Evolutionary conservation across 2,797 vertebrate species (phyloP), one percentile per base, ranked within the genome.

Genomic region (Gymnodraco acuticeps): DNA sequence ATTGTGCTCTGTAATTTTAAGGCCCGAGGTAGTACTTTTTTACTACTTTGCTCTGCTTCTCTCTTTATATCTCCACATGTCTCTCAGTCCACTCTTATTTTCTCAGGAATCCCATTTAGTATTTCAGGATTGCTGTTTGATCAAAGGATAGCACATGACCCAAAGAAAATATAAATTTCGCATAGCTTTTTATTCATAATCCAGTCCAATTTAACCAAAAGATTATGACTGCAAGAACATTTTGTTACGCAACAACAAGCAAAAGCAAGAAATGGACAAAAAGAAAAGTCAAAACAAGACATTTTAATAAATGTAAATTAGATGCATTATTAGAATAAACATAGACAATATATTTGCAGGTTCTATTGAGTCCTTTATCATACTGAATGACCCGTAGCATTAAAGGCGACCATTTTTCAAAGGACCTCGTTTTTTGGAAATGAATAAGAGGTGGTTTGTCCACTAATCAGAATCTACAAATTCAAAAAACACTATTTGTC

Each of bases 41-140:
- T 27, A 13, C 17, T 52, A 6, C 1, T 58, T 64, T 62, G 31
- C 4, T 6, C 17, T 31, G 45, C 33, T 31, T 63, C 53, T 69
- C 55, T 59, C 13, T 60, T 19, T 64, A 38, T 51, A 23, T 62
- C 47, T 58, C 52, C 5, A 9, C 46, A 1, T 19, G 67, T 53
- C 59, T 73, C 38, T 66, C 65, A 4, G 48, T 52, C 70, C 15
- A n/a, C 70, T 33, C 71, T 16, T 42, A 76, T 80, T 76, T 45
- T 84, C 76, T 58, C 79, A 94, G 91, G 92, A 79, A 95, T 94
- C 75, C 92, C 89, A 11, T 95, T 96, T 86, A 93, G 87, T 82
- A 77, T 94, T 87, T 92, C 93, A 72, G 87, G 89, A 55, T 88
- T 94, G 87, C 79, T 81, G 75, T 94, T 95, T 87, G 87, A 94